Evolutionary conservation across 2,888 invertebrate genomes (phyloP).

Genomic region (Cantharis rustica): DNA sequence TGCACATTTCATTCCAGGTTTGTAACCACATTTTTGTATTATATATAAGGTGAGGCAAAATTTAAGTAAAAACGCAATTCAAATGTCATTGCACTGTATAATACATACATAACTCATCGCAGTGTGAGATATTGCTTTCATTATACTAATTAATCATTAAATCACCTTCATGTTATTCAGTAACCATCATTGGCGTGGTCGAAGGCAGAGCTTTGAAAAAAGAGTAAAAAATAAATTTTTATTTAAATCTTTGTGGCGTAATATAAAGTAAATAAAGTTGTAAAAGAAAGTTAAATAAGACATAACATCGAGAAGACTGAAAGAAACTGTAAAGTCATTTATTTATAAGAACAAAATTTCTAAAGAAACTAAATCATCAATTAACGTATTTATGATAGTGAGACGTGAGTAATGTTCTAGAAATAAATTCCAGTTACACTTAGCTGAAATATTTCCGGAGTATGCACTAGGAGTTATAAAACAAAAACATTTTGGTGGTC

Average conservation of each 20-base stretch:
- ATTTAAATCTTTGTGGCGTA: background rate
- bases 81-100: background rate
- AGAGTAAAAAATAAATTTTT: background rate
- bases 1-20: constrained; percentile 51
- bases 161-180: background rate
- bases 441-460: background rate
- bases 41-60: background rate
- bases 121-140: background rate
- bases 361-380: background rate
- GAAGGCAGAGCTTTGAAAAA: too few species aligned
- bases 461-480: too few species aligned
- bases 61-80: background rate
- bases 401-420: background rate
- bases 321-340: background rate
- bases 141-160: background rate
- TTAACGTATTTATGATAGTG: background rate
- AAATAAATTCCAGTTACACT: background rate
- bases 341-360: background rate
- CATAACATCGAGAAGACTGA: background rate
- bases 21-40: constrained; percentile 6
- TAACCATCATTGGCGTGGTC: background rate
- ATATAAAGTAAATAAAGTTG: background rate
- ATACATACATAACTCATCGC: background rate
- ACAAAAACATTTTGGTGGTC: too few species aligned
- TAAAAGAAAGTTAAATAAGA: background rate